A percentile compares a stretch with the other conserved stretches of the same genome.
Evolutionary conservation across 2,797 vertebrate species (phyloP).

Genomic region (Acridotheres tristis): DNA sequence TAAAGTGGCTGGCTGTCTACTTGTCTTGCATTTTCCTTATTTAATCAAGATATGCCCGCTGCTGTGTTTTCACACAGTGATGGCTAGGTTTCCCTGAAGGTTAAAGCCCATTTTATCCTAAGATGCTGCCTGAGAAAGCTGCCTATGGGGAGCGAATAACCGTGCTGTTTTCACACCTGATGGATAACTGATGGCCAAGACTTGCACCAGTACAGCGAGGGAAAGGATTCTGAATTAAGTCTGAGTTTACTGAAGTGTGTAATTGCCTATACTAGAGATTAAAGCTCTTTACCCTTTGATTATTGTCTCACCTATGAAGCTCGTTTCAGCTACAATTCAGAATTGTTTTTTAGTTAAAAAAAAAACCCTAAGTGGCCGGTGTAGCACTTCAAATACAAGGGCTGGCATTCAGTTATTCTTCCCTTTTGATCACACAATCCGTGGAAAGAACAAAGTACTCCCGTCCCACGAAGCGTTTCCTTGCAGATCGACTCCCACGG

Average conservation of each 20-base stretch:
- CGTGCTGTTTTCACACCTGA: conserved; percentile 42
- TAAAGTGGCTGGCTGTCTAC: neutral
- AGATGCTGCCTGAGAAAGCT: neutral
- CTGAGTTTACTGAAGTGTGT: conserved; percentile 3
- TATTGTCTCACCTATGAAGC: neutral
- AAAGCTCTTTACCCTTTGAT: conserved; percentile 17
- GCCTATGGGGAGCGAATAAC: neutral
- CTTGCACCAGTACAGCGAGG: neutral
- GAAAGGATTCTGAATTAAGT: neutral
- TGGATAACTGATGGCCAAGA: neutral
- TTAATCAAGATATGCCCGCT: neutral
- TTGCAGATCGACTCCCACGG: neutral
- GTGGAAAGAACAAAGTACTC: neutral
- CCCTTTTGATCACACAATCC: conserved; percentile 8
- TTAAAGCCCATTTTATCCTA: neutral
- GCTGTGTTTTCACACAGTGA: neutral
- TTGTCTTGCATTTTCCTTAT: neutral
- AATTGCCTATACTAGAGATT: neutral
- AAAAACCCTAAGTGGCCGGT: rapidly evolving
- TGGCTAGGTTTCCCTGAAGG: neutral
- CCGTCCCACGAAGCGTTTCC: neutral
- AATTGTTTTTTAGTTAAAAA: neutral
- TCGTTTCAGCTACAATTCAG: neutral
- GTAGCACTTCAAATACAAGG: neutral
- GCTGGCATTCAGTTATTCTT: neutral